These are phyloP conservation scores for Oligia latruncula DNA, from an alignment of 2,888 invertebrate species.

Conservation along the genomic window DNA sequence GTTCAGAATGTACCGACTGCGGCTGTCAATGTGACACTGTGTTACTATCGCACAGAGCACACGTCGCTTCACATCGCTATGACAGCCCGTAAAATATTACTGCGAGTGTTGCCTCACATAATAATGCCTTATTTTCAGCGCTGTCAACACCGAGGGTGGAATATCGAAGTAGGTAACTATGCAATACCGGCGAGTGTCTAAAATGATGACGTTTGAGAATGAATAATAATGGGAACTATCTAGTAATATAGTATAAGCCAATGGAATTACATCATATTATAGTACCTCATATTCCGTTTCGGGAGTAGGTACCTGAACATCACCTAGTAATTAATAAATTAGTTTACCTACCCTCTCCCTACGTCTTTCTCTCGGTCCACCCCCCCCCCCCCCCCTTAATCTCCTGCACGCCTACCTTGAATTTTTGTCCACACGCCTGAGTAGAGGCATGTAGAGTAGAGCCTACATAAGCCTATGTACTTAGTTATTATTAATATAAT, in stretches of 20 bases:
- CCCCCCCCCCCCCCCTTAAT: neutral
- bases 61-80: slow-evolving; percentile 18
- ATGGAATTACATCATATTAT: neutral
- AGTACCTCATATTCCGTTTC: neutral
- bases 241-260: too few relatives aligned
- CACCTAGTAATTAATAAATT: neutral
- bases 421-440: slow-evolving; percentile 29
- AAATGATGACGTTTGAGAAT: neutral
- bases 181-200: neutral
- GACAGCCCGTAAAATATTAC: slow-evolving; percentile 15
- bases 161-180: slow-evolving; percentile 3
- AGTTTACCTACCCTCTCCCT: too few relatives aligned
- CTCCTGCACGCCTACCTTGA: neutral
- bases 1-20: neutral
- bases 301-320: neutral
- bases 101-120: slow-evolving; percentile 18
- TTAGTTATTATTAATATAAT: neutral
- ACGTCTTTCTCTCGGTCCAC: neutral
- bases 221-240: too few relatives aligned
- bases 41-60: neutral
- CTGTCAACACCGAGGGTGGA: slow-evolving; percentile 9
- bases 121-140: slow-evolving; percentile 20
- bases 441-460: neutral
- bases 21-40: neutral
- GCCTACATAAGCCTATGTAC: neutral